Conservation (phyloP, 2,113 vertebrate species). For the Ceratotherium simum region DNA sequence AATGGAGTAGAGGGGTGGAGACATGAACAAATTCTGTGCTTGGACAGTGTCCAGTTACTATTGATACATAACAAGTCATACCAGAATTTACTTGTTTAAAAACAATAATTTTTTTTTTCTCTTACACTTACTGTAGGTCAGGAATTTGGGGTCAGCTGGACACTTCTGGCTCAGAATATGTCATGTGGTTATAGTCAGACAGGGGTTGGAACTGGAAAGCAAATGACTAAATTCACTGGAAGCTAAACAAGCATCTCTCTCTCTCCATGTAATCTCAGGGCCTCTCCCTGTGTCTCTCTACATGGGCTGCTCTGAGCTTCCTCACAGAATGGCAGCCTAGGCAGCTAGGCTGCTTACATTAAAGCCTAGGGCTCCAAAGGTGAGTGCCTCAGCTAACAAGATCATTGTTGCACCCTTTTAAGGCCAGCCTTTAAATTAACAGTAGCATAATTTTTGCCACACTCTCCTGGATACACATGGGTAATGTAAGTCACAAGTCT, state of each 20-base stretch:
- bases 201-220: neutral
- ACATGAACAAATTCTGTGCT: neutral
- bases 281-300: neutral
- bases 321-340: neutral
- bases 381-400: neutral
- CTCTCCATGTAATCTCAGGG: neutral
- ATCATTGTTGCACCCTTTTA: neutral
- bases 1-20: neutral
- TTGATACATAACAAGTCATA: neutral
- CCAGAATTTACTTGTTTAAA: neutral
- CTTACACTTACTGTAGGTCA: fast-evolving
- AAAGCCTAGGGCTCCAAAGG: neutral
- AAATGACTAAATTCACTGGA: neutral
- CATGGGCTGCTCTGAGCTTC: neutral
- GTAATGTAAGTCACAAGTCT: neutral
- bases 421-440: neutral
- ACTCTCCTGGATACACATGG: neutral
- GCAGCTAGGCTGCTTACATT: neutral
- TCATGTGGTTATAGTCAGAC: neutral
- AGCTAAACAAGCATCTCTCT: neutral
- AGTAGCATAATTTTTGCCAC: neutral
- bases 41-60: neutral
- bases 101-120: neutral
- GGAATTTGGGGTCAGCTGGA: neutral
- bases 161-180: neutral